phyloP scores from a whole-genome alignment of 2,888 invertebrate species.

The Oligia strigilis region DNA sequence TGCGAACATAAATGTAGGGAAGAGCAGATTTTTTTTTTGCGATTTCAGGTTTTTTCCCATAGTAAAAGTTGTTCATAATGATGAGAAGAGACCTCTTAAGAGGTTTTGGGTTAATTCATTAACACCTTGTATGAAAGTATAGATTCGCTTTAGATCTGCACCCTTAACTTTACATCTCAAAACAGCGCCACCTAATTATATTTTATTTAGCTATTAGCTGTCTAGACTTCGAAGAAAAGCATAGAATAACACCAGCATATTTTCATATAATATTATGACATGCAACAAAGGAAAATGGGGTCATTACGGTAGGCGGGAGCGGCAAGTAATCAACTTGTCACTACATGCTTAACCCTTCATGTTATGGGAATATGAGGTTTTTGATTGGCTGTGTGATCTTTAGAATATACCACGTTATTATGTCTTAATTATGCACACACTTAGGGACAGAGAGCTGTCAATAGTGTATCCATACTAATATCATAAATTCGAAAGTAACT shows the following conservation, averaged over 20 bases:
- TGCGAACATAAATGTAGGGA: too few relatives aligned
- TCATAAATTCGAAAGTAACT: too few relatives aligned
- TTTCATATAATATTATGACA: slow-evolving; percentile 50
- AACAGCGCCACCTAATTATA: background rate
- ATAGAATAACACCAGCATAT: slow-evolving; percentile 38
- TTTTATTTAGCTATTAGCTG: too few relatives aligned
- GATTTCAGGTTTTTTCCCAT: too few relatives aligned
- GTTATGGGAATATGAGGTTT: slow-evolving; percentile 9
- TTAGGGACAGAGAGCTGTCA: too few relatives aligned
- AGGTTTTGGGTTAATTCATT: too few relatives aligned
- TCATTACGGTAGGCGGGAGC: slow-evolving; percentile 42
- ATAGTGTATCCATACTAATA: too few relatives aligned
- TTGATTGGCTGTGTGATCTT: slow-evolving; percentile 26
- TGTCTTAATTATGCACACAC: too few relatives aligned
- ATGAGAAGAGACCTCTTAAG: too few relatives aligned
- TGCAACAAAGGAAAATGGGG: slow-evolving; percentile 53
- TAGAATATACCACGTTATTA: background rate
- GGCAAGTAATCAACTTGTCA: slow-evolving; percentile 59
- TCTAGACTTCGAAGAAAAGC: slow-evolving; percentile 30
- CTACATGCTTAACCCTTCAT: slow-evolving; percentile 42
- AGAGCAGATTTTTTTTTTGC: too few relatives aligned
- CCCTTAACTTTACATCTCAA: background rate
- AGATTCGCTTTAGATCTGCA: background rate
- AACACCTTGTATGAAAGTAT: too few relatives aligned
- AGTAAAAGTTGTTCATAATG: too few relatives aligned